Evolutionary conservation across 2,888 invertebrate species (phyloP).

Genomic region (Trissoscelio sp.): DNA sequence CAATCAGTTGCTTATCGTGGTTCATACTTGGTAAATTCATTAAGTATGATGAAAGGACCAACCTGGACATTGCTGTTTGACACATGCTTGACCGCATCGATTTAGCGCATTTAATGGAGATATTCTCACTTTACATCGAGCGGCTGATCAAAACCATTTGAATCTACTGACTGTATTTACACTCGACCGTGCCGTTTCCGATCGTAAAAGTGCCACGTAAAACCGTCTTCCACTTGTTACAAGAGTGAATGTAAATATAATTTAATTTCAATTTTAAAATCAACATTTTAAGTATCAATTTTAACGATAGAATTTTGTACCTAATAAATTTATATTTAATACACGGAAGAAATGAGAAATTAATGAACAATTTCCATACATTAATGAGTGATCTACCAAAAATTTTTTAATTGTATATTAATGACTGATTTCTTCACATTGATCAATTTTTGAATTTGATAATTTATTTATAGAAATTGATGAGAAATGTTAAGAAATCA

Average conservation of each 20-base stretch:
- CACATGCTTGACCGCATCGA: conserved; percentile 62
- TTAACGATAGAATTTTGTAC: too few relatives aligned
- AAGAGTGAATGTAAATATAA: neutral
- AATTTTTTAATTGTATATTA: too few relatives aligned
- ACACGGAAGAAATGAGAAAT: too few relatives aligned
- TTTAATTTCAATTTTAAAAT: too few relatives aligned
- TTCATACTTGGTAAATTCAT: conserved; percentile 52
- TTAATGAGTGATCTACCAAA: too few relatives aligned
- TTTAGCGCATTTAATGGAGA: conserved; percentile 55
- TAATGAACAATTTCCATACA: too few relatives aligned
- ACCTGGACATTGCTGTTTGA: conserved; percentile 55
- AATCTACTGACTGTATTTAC: conserved; percentile 35
- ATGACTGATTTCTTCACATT: too few relatives aligned
- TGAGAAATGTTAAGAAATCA: too few relatives aligned
- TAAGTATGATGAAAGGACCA: conserved; percentile 62
- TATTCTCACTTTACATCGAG: conserved; percentile 45
- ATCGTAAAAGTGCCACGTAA: conserved; percentile 6
- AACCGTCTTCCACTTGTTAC: conserved; percentile 16
- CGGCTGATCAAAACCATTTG: conserved; percentile 50
- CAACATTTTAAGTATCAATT: too few relatives aligned
- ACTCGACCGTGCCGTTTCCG: neutral
- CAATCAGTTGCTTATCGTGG: conserved; percentile 28
- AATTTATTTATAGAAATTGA: too few relatives aligned
- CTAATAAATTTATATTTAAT: too few relatives aligned
- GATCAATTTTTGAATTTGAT: too few relatives aligned